phyloP scores from a whole-genome alignment of 1,140 invertebrate species.

The Sarcophaga bullata region DNA sequence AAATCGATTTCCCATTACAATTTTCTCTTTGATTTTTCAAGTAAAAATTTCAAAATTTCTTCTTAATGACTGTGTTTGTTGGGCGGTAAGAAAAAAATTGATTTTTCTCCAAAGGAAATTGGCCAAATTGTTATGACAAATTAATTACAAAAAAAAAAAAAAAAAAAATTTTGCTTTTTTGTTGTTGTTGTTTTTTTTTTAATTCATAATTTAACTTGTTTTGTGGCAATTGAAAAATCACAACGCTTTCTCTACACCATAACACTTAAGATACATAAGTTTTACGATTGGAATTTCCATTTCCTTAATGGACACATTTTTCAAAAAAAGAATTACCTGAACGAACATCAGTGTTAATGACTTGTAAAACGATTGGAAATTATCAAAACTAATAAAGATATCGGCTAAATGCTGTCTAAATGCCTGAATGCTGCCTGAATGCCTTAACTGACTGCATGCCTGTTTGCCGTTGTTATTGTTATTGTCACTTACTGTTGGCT shows the following conservation, averaged over 20 bases:
- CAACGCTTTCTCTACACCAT: neutral
- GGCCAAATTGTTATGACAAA: neutral
- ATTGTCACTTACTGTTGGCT: neutral
- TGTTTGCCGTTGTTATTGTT: no score
- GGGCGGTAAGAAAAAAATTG: no score
- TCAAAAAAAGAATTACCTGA: neutral
- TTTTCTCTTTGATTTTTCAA: no score
- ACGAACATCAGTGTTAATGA: neutral
- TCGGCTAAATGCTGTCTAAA: no score
- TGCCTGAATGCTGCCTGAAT: no score
- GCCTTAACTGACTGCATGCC: no score
- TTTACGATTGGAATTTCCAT: neutral
- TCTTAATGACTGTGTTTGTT: no score
- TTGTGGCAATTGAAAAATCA: neutral
- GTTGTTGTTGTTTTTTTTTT: neutral
- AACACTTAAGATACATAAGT: constrained; percentile 1
- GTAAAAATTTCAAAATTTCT: no score
- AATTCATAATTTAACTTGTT: neutral
- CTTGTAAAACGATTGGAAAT: constrained; percentile 10
- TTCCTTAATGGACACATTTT: constrained; percentile 3
- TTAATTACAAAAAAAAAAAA: neutral
- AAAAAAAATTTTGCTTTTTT: no score
- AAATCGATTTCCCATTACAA: no score
- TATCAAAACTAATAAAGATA: neutral
- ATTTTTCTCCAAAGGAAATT: neutral